A percentile compares a stretch with the other conserved stretches of the same genome.
phyloP scores from a whole-genome alignment of 2,797 vertebrate genomes.

The Sebastiscus albofasciatus region DNA sequence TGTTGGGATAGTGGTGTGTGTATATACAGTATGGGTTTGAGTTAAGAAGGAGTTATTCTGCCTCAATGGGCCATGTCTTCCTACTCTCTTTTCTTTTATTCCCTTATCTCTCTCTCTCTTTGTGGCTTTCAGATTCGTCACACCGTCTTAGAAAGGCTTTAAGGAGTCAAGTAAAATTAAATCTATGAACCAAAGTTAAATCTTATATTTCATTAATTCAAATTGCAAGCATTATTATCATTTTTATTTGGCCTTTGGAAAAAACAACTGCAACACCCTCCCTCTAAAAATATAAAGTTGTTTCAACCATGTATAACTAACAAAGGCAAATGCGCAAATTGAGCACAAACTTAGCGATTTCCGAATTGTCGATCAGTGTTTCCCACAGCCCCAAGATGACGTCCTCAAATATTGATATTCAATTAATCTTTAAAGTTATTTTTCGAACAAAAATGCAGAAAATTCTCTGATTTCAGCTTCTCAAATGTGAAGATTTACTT shows the following conservation, averaged over 20 bases:
- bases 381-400: too few species aligned
- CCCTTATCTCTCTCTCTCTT: neutral
- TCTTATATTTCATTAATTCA: neutral
- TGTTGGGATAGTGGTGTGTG: constrained; percentile 15
- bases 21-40: constrained; percentile 17
- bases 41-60: constrained; percentile 48
- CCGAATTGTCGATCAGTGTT: too few species aligned
- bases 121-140: neutral
- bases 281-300: too few species aligned
- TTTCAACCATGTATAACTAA: too few species aligned
- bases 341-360: too few species aligned
- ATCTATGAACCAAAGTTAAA: neutral
- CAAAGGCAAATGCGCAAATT: too few species aligned
- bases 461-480: too few species aligned
- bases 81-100: neutral
- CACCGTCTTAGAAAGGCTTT: neutral
- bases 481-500: too few species aligned
- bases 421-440: too few species aligned
- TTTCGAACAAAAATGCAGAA: too few species aligned
- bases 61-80: constrained; percentile 15
- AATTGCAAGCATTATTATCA: neutral
- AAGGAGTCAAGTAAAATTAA: neutral
- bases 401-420: too few species aligned
- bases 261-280: neutral
- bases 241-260: neutral